Conservation (phyloP, 1,140 invertebrate species). For the Lepidurus packardi region DNA sequence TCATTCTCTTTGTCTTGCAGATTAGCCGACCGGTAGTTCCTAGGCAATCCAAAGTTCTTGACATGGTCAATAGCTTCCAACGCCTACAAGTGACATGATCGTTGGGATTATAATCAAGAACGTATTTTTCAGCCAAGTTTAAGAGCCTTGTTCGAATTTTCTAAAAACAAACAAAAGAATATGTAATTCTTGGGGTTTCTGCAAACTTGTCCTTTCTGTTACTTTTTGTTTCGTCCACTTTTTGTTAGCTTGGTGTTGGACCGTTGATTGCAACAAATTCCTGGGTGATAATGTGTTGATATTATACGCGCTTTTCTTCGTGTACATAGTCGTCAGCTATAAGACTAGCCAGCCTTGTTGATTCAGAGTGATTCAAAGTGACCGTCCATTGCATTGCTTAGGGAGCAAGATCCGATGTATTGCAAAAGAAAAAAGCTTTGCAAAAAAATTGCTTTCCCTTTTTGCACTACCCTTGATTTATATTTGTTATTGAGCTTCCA, state of each 20-base stretch:
- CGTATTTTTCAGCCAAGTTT: too few species aligned
- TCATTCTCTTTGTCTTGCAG: slow-evolving; percentile 8
- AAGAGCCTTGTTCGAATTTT: too few species aligned
- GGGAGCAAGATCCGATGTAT: background rate
- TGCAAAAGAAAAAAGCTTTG: background rate
- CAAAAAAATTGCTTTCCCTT: background rate
- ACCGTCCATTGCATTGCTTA: background rate
- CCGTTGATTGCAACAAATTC: slow-evolving; percentile 3
- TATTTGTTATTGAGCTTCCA: background rate
- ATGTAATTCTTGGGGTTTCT: background rate
- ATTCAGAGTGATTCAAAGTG: slow-evolving; percentile 8
- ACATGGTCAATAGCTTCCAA: slow-evolving; percentile 35
- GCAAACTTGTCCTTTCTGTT: background rate
- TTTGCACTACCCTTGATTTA: background rate
- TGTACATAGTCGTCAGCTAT: background rate
- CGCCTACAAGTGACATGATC: slow-evolving; percentile 35
- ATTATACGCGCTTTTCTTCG: background rate
- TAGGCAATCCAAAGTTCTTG: slow-evolving; percentile 36
- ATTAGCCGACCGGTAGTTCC: slow-evolving; percentile 24
- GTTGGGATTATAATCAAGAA: background rate
- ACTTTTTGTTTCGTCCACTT: background rate
- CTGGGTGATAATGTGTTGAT: slow-evolving; percentile 9
- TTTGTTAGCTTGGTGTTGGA: background rate
- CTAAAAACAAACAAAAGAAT: background rate
- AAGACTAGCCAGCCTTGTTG: slow-evolving; percentile 21